Evolutionary conservation across 2,113 vertebrate genomes (phyloP).

Genomic region (Apteryx mantelli): DNA sequence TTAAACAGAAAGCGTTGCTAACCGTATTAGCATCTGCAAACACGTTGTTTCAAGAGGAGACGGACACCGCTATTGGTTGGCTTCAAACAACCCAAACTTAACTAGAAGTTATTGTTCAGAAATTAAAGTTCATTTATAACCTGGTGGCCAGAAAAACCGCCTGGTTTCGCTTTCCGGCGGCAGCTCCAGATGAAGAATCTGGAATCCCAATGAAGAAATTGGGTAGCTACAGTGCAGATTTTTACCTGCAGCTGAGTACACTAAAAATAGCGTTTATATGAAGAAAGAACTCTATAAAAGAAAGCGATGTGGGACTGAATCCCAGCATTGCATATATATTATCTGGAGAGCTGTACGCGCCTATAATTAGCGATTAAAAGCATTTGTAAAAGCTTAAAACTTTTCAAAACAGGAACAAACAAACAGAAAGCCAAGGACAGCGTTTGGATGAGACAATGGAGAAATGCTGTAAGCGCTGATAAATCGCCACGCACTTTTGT

Average conservation of each 20-base stretch:
- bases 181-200: neutral
- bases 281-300: neutral
- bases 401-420: conserved; percentile 51
- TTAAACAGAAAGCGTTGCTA: neutral
- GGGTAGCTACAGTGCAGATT: neutral
- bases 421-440: conserved; percentile 44
- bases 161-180: neutral
- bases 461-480: neutral
- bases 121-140: neutral
- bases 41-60: neutral
- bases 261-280: neutral
- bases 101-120: neutral
- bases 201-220: neutral
- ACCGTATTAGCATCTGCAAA: neutral
- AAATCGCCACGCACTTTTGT: neutral
- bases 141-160: neutral
- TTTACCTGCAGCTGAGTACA: neutral
- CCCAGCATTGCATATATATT: neutral
- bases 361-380: neutral
- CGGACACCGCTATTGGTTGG: neutral
- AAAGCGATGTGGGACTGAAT: neutral
- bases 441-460: neutral
- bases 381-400: neutral
- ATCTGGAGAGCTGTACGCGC: neutral
- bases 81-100: neutral